These are phyloP conservation scores for Ditylenchus dipsaci DNA, from an alignment of 1,140 invertebrate species.

Conservation along the genomic window DNA sequence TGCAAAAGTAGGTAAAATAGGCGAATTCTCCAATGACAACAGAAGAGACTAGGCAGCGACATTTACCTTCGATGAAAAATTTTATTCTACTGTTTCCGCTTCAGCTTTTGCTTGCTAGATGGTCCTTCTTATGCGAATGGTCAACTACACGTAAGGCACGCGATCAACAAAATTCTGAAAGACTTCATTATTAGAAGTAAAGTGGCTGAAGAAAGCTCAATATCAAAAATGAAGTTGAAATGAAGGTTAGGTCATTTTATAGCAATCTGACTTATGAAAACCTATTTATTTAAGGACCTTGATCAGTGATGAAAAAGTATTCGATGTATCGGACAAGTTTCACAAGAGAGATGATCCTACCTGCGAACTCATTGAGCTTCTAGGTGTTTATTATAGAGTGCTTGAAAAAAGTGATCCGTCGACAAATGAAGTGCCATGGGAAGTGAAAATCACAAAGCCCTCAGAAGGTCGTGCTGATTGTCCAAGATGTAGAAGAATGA, in stretches of 20 bases:
- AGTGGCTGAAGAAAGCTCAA: constrained; percentile 59
- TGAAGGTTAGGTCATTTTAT: background rate
- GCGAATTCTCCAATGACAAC: constrained; percentile 76
- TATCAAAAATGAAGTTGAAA: background rate
- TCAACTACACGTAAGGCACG: constrained; percentile 89
- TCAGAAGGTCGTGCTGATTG: background rate
- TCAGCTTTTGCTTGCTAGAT: constrained; percentile 83
- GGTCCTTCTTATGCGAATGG: constrained; percentile 99
- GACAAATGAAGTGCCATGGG: background rate
- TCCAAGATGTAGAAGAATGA: constrained; percentile 7
- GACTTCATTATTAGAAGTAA: constrained; percentile 78
- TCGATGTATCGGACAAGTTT: background rate
- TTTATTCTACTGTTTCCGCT: background rate
- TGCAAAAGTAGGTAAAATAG: constrained; percentile 67
- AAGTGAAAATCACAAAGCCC: background rate
- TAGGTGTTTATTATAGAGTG: background rate
- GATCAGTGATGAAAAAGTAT: background rate
- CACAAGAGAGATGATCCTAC: background rate
- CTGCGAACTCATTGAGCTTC: background rate
- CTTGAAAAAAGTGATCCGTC: background rate
- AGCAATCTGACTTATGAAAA: background rate
- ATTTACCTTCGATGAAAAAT: background rate
- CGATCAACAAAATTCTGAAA: constrained; percentile 96
- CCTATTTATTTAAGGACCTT: background rate
- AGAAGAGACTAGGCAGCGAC: constrained; percentile 61